Evolutionary conservation across 2,888 invertebrate species (phyloP).

Genomic region (Pristionchus exspectatus): DNA sequence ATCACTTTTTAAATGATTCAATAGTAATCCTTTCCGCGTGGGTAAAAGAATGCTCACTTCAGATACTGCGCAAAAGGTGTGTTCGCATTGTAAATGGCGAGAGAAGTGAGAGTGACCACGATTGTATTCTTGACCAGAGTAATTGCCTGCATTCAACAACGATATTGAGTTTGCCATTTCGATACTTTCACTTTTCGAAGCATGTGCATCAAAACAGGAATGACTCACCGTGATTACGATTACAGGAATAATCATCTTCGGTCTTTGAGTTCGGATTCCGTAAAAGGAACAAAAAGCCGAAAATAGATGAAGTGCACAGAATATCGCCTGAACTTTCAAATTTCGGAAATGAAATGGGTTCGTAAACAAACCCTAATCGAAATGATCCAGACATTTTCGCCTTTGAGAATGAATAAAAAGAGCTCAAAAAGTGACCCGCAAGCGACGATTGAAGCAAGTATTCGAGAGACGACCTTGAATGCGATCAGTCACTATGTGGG

Average conservation of each 20-base stretch:
- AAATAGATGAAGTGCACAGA: slow-evolving; percentile 3
- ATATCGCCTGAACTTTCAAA: not conserved
- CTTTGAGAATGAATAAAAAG: not conserved
- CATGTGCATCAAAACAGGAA: not conserved
- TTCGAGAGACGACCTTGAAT: slow-evolving; percentile 22
- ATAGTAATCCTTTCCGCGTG: not conserved
- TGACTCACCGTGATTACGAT: slow-evolving; percentile 12
- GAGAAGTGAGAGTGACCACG: slow-evolving; percentile 9
- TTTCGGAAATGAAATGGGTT: not conserved
- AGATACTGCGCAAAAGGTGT: slow-evolving; percentile 17
- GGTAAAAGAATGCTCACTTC: not conserved
- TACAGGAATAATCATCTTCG: not conserved
- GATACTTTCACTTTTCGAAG: not conserved
- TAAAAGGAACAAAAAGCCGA: not conserved
- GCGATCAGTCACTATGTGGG: not conserved
- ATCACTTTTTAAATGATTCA: not conserved
- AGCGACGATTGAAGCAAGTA: not conserved
- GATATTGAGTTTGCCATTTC: not conserved
- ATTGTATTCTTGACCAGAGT: slow-evolving; percentile 4
- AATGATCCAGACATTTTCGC: slow-evolving; percentile 1
- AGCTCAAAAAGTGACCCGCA: slow-evolving; percentile 9
- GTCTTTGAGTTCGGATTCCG: not conserved
- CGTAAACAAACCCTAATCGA: not conserved
- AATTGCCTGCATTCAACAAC: not conserved
- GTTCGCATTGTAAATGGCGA: not conserved